A percentile compares a stretch with the other conserved stretches of the same genome.
phyloP scores from a whole-genome alignment of 1,140 invertebrate genomes.

The Drosophila leontia region DNA sequence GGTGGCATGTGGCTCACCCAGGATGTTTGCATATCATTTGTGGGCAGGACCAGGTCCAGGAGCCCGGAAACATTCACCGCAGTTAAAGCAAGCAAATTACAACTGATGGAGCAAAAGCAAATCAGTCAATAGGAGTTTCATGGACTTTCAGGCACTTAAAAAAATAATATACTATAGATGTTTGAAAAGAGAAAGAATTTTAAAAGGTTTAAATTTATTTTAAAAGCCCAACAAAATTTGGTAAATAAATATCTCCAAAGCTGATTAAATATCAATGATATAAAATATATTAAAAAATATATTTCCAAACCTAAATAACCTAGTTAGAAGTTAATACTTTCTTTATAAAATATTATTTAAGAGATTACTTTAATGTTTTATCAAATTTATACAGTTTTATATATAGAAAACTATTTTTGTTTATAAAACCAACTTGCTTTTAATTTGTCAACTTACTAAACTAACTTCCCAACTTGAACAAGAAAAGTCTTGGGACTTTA shows the following conservation, averaged over 20 bases:
- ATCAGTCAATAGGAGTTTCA: conserved; percentile 36
- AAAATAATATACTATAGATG: neutral
- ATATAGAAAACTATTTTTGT: neutral
- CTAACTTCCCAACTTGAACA: neutral
- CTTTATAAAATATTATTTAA: neutral
- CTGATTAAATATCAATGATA: too few relatives aligned
- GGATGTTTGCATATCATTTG: conserved; percentile 61
- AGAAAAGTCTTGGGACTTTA: neutral
- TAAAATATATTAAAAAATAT: neutral
- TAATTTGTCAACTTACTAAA: neutral
- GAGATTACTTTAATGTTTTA: too few relatives aligned
- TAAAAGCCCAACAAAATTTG: too few relatives aligned
- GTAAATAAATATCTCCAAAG: too few relatives aligned
- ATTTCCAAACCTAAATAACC: neutral
- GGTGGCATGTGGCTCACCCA: conserved; percentile 51
- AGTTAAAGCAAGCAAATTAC: conserved; percentile 49
- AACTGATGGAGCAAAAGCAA: conserved; percentile 36
- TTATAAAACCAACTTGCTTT: neutral
- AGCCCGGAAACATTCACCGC: neutral
- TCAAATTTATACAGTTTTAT: neutral
- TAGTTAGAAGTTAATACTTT: neutral
- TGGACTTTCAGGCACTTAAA: neutral
- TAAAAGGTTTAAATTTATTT: neutral
- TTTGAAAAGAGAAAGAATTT: neutral
- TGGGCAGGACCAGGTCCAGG: conserved; percentile 16